phyloP scores from a whole-genome alignment of 2,888 invertebrate species.

The Trichopria drosophilae region DNA sequence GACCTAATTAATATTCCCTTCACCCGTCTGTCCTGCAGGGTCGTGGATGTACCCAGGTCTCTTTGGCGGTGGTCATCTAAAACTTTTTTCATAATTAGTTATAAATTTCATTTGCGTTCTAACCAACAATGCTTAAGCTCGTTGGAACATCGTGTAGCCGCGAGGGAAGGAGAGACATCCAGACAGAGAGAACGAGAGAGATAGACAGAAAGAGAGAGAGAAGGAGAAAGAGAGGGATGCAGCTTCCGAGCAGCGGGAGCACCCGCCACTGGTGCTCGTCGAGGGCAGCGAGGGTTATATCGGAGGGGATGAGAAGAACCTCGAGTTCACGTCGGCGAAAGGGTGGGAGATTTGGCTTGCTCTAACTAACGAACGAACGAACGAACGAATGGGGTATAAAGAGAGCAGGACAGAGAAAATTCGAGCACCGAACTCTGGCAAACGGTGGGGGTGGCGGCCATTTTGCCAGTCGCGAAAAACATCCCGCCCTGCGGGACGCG shows the following conservation, averaged over 20 bases:
- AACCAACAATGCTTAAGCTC: slow-evolving; percentile 51
- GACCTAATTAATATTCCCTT: slow-evolving; percentile 48
- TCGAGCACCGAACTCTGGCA: slow-evolving; percentile 41
- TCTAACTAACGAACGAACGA: slow-evolving; percentile 39
- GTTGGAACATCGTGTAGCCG: slow-evolving; percentile 11
- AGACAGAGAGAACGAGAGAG: slow-evolving; percentile 6
- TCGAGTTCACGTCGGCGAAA: slow-evolving; percentile 4
- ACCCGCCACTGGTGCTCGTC: slow-evolving; percentile 1
- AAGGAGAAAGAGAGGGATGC: slow-evolving; percentile 29
- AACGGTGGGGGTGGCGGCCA: slow-evolving; percentile 56
- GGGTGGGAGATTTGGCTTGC: background rate
- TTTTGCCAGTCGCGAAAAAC: slow-evolving; percentile 58
- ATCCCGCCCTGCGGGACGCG: slow-evolving; percentile 55
- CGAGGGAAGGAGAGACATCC: slow-evolving; percentile 17
- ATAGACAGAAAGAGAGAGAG: slow-evolving; percentile 6
- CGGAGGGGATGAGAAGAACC: slow-evolving; percentile 22
- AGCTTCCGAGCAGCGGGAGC: slow-evolving; percentile 25
- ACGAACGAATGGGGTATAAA: slow-evolving; percentile 55
- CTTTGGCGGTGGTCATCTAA: slow-evolving; percentile 51
- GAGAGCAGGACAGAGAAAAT: slow-evolving; percentile 57
- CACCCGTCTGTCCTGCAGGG: slow-evolving; percentile 29
- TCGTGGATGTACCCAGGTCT: slow-evolving; percentile 8
- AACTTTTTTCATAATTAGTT: slow-evolving; percentile 56
- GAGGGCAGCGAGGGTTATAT: slow-evolving; percentile 26
- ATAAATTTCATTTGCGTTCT: slow-evolving; percentile 54